Base-by-base conservation (phyloP, 2,888 invertebrate species). In the Polietes domitor region DNA sequence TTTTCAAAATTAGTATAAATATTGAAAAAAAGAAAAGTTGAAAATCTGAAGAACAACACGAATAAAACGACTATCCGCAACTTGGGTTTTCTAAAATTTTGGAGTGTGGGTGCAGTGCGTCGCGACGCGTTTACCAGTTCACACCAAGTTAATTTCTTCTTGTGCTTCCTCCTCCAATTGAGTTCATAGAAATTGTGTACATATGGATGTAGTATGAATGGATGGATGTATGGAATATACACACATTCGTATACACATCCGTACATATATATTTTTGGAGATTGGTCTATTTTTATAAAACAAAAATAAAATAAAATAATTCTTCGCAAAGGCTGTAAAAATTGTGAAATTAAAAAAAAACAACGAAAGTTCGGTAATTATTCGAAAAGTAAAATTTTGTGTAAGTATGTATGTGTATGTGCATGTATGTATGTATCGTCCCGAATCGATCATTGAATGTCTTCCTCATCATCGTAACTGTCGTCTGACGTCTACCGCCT, bases 81-180 rank as follows among this genome's bases (percentile, higher is more conserved):
- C 61, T 79, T 81, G 78, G 50, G 73, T 77, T 87, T 88, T 87
- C 79, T 86, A 88, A 87, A 87, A 89, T 89, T 89, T 90, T 90
- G 89, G 91, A 91, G 91, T 91, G 92, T 92, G 92, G 91, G 91
- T 92, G 92, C 92, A 92, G 92, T 92, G 89, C 89, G 90, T 90
- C 91, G 91, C 89, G 90, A 86, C 89, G 91, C 91, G 91, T 87
- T 86, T 85, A 86, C 78, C 86, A 86, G 87, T 86, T 83, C 82
- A 87, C 86, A 87, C 74, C 86, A 85, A 79, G 41, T 68, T 53
- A 50, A 70, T 55, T 81, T 63, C 65, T 76, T 75, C 77, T 77
- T 74, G 47, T 75, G 75, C 1, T 83, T 63, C 28, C 26, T 47
- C 26, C 41, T 43, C 58, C 37, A 12, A 77, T 32, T 19, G 15